These are phyloP conservation scores for Platycheirus rosarum DNA, from an alignment of 2,888 invertebrate genomes.

Conservation along the genomic window DNA sequence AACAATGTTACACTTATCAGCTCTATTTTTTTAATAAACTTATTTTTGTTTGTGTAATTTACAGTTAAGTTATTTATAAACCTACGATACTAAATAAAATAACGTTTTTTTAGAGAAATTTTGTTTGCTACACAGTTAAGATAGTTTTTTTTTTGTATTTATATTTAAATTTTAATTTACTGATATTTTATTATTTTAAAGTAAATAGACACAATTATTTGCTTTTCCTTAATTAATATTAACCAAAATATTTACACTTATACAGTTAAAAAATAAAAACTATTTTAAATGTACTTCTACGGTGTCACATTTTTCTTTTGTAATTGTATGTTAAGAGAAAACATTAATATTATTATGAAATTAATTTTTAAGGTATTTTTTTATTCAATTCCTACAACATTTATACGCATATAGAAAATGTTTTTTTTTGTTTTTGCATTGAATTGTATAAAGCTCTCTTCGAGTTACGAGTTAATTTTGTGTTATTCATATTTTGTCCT, in stretches of 20 bases:
- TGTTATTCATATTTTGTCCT: conserved; percentile 35
- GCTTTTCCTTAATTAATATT: conserved; percentile 43
- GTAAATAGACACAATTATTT: conserved; percentile 64
- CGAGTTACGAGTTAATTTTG: conserved; percentile 49
- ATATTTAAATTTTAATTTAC: conserved; percentile 11
- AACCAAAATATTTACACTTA: conserved; percentile 58
- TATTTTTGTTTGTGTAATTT: conserved; percentile 38
- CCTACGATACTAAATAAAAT: conserved; percentile 63
- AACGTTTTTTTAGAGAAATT: conserved; percentile 58
- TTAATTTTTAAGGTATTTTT: conserved; percentile 42
- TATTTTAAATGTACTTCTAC: conserved; percentile 14
- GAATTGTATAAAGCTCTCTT: conserved; percentile 71
- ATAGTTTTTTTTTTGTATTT: conserved; percentile 17
- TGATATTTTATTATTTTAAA: conserved; percentile 32
- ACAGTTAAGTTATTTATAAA: conserved; percentile 41
- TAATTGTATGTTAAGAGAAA: conserved; percentile 42
- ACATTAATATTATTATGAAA: conserved; percentile 34
- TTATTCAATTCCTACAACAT: conserved; percentile 63
- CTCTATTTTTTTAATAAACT: conserved; percentile 33
- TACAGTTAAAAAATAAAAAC: conserved; percentile 37
- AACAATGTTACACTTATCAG: conserved; percentile 36
- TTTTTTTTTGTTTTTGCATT: conserved; percentile 37
- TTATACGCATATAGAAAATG: conserved; percentile 37
- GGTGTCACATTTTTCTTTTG: conserved; percentile 26
- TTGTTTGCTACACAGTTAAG: conserved; percentile 23